Base-by-base conservation (phyloP, 2,888 invertebrate species). In the Acleris laterana region DNA sequence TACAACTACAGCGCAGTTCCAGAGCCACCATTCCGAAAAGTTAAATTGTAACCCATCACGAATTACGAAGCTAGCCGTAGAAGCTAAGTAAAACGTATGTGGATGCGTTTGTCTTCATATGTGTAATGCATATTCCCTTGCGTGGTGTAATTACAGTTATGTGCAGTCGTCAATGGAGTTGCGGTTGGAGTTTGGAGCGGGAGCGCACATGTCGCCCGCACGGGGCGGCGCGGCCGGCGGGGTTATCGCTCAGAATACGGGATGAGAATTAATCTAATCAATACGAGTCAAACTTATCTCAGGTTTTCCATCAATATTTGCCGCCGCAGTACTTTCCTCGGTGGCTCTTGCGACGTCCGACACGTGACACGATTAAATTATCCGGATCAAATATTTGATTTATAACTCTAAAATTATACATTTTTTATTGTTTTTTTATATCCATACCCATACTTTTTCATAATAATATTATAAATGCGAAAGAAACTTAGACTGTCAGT, bases 271-370 rank as follows among this genome's bases (percentile, higher is more conserved):
- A 59, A 59, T 58, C 28, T 46, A 58, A 58, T 63, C 51, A 20
- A 58, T 48, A 32, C 46, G 32, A 46, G 42, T 38, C 32, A 52
- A 51, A 58, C 22, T 58, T 52, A 52, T 63, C 52, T 58, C 51
- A 52, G 63, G 50, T 51, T 50, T 42, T 52, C 32, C 46, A 63
- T 63, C 52, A 52, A 52, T 58, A 52, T 58, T 63, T 52, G 58
- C 52, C 32, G 32, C 52, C 32, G 44, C n/a, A 32, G 28, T 13
- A 22, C 48, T 19, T 16, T 63, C 50, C 58, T 22, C 56, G 22
- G 50, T 50, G 25, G 46, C 46, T 32, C 51, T 13, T 25, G 46
- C n/a, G 19, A 51, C 46, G 44, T 57, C 56, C 42, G 13, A 42
- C 42, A 38, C 52, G 52, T 48, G 52, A 59, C 52, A 32, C 52